Conservation (phyloP, 2,113 vertebrate species). For the Boulengeromyrus knoepffleri region DNA sequence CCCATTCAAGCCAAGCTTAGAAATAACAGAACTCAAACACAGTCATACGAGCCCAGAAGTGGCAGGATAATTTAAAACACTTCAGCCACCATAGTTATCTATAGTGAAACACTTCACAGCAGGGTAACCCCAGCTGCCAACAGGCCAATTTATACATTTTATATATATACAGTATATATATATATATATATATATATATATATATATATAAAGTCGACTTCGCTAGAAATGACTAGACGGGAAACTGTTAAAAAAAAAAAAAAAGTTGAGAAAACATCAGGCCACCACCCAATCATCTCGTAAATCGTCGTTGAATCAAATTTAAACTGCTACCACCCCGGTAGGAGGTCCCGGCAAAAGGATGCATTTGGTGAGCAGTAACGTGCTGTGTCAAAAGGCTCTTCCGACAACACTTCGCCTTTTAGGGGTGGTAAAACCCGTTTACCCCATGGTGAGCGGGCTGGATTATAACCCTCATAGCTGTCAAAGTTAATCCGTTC, state of each 20-base stretch:
- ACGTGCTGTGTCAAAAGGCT: not conserved
- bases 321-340: not conserved
- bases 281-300: not conserved
- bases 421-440: not conserved
- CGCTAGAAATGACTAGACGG: not conserved
- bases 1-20: not conserved
- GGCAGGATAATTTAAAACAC: not conserved
- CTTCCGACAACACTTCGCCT: not conserved
- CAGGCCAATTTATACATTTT: too few relatives aligned
- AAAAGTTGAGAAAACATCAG: not conserved
- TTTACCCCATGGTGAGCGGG: constrained; percentile 41
- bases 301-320: not conserved
- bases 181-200: too few relatives aligned
- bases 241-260: not conserved
- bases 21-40: not conserved
- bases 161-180: too few relatives aligned
- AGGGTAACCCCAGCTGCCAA: not conserved
- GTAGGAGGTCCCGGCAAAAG: not conserved
- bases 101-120: not conserved
- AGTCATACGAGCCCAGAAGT: not conserved
- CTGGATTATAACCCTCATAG: constrained; percentile 21
- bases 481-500: constrained; percentile 5
- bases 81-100: not conserved
- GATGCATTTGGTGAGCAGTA: not conserved
- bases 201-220: not conserved